Evolutionary conservation across 2,888 invertebrate genomes (phyloP), one percentile per base, ranked within the genome.

Genomic region (Drepanosiphum platanoidis): DNA sequence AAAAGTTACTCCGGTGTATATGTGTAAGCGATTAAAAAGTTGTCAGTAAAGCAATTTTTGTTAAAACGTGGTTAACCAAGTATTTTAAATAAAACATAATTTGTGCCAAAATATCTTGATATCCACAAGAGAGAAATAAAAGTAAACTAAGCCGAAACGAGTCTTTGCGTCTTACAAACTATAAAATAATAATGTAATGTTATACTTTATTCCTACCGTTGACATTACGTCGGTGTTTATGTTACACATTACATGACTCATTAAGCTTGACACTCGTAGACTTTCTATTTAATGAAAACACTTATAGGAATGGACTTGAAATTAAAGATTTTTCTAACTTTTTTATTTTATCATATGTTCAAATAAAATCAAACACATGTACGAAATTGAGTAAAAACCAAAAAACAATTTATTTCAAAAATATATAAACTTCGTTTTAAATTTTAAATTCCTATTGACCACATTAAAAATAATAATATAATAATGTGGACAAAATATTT

Each of bases 101-200:
- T 77, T 77, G 11, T 61, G 30, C 30, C 61, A 77, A 71, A 70
- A 58, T 61, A 58, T 13, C 22, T 2, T 39, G 4, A 30, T 81
- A 36, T 71, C 61, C 27, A 70, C 3, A 11, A 36, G 30, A 68
- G 11, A n/a, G 27, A 34, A 68, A 70, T 68, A 52, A 80, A 80
- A 70, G 3, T 34, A 75, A 58, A 4, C 52, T n/a, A 22, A n/a
- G 58, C 42, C 30, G 2, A 58, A 61, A 71, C 32, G 30, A 7
- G 39, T 58, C 30, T 71, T 81, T 30, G 8, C n/a, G 27, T 3
- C 70, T 81, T 39, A 34, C 30, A 39, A 71, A 81, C 15, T 39
- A 61, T 81, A 58, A 81, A 81, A 80, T 80, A 39, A 81, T 71
- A 81, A 81, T 81, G 58, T 61, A 58, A 81, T 39, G n/a, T 58